Conservation (phyloP, 2,888 invertebrate species). For the Hemithea aestivaria region DNA sequence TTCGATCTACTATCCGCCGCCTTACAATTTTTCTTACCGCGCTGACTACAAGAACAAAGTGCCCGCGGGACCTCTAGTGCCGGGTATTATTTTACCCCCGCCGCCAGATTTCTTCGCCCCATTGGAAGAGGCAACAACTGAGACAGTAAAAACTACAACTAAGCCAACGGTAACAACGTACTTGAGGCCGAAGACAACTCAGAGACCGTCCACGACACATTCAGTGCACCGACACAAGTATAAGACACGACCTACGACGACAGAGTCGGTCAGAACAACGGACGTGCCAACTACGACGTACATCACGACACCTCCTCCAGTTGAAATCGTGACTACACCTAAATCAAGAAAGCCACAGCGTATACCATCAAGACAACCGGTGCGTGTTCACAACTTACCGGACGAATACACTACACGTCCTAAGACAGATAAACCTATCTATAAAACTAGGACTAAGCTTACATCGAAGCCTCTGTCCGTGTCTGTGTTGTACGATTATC, state of each 20-base stretch:
- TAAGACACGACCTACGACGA: slow-evolving; percentile 64
- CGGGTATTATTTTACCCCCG: slow-evolving; percentile 92
- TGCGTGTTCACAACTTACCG: slow-evolving; percentile 63
- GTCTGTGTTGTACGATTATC: slow-evolving; percentile 72
- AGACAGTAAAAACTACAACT: slow-evolving; percentile 47
- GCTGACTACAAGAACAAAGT: slow-evolving; percentile 88
- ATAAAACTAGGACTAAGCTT: slow-evolving; percentile 69
- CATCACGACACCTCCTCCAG: slow-evolving; percentile 54
- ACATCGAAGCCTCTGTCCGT: slow-evolving; percentile 72
- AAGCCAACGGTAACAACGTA: slow-evolving; percentile 44
- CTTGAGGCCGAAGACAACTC: slow-evolving; percentile 54
- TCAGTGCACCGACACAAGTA: slow-evolving; percentile 57
- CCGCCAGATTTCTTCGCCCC: slow-evolving; percentile 92
- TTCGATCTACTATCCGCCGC: slow-evolving; percentile 93
- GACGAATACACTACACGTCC: slow-evolving; percentile 59
- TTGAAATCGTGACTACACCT: slow-evolving; percentile 62
- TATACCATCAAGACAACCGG: slow-evolving; percentile 64
- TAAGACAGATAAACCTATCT: slow-evolving; percentile 65
- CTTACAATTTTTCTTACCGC: slow-evolving; percentile 91
- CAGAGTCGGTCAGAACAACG: slow-evolving; percentile 53
- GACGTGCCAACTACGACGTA: slow-evolving; percentile 60
- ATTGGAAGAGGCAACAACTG: slow-evolving; percentile 75
- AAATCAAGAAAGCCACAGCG: slow-evolving; percentile 62
- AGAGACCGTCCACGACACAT: slow-evolving; percentile 52
- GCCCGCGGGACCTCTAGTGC: slow-evolving; percentile 91